Evolutionary conservation across 2,797 vertebrate genomes (phyloP).

Genomic region (Steatocranus sp.): DNA sequence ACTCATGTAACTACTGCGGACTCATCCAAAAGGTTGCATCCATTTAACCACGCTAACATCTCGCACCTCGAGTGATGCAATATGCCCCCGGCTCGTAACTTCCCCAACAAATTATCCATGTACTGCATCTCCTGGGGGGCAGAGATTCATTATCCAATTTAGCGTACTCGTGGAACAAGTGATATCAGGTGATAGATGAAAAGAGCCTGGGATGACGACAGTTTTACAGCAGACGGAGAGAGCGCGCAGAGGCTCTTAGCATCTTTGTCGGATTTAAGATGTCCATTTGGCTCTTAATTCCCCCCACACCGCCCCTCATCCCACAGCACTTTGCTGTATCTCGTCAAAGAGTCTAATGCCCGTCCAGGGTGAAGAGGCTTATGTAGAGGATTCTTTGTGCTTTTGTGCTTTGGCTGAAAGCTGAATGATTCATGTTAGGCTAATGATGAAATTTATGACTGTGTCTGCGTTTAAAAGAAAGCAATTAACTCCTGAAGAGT

Average conservation of each 20-base stretch:
- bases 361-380: not conserved
- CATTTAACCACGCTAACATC: conserved; percentile 35
- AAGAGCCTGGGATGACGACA: conserved; percentile 36
- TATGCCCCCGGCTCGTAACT: conserved; percentile 47
- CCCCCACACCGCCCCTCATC: not conserved
- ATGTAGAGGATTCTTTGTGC: not conserved
- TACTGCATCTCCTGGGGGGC: conserved; percentile 32
- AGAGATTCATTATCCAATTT: conserved; percentile 67
- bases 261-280: conserved; percentile 32
- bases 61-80: conserved; percentile 43
- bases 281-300: conserved; percentile 25
- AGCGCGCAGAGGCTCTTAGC: conserved; percentile 1
- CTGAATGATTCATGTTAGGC: conserved; percentile 60
- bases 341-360: not conserved
- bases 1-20: conserved; percentile 16
- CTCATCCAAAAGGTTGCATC: conserved; percentile 30
- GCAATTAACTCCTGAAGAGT: conserved; percentile 64
- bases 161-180: conserved; percentile 30
- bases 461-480: conserved; percentile 59
- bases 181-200: conserved; percentile 54
- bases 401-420: conserved; percentile 8
- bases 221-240: conserved; percentile 44
- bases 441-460: conserved; percentile 68
- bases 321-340: not conserved
- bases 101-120: conserved; percentile 62